Base-by-base conservation (phyloP, 2,113 vertebrate genomes). In the Numida meleagris region DNA sequence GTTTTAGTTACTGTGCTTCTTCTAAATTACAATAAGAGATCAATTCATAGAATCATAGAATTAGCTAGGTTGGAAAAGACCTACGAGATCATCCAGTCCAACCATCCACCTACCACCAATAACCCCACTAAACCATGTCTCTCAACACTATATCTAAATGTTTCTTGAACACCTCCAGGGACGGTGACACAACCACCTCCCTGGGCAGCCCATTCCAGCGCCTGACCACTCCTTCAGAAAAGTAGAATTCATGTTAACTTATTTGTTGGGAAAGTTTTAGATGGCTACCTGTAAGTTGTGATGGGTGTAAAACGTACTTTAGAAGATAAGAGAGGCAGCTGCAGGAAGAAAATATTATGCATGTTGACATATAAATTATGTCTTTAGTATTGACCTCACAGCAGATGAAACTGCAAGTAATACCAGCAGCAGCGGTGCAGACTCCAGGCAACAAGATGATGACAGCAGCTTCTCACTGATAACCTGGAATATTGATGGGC, bases 401-500 rank as follows among this genome's bases (percentile, higher is more conserved):
- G 89, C 19, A 40, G 98, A 98, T 59, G 98, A 98, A 46, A 62
- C 93, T 42, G 88, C 94, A 10, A 97, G 97, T 51, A 66, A 23
- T 61, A 61, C 65, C 2, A 7, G 57, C 57, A 43, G 50, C 31
- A 58, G 10, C 2, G 42, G 50, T 16, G 23, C 36, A 88, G 71
- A 96, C 89, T 27, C 40, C 14, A 48, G 70, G 51, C 91, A 93
- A 42, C 90, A 95, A 67, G 97, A 97, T 67, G 98, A 99, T 17
- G 97, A 97, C 27, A 92, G 97, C 55, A 97, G 95, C 36, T 98
- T 99, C 87, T 99, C 98, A 0, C 77, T 99, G 65, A 97, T 99
- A 88, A 98, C 99, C 53, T 99, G 99, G 99, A 99, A 99, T 20
- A 97, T 99, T 51, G 99, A 99, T 72, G 99, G 99, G 33, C 96